Base-by-base conservation (phyloP, 2,797 vertebrate genomes). In the Fistularia tabacaria region DNA sequence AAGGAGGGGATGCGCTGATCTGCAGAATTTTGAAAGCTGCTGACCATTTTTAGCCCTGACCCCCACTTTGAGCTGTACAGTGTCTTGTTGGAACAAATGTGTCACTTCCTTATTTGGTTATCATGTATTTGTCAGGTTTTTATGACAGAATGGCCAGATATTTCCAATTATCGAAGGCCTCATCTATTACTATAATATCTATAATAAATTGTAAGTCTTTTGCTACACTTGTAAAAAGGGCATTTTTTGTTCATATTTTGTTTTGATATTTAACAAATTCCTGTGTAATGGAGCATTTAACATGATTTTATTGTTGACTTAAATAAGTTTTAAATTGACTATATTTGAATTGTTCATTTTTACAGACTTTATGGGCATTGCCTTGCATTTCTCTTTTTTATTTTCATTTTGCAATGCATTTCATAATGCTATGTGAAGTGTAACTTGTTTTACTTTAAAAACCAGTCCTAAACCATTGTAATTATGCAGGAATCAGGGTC, bases 201-300 rank as follows among this genome's bases (percentile, higher is more conserved):
- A 84, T 78, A 65, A 81, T 74, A 64, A 82, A 80, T 54, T 66
- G 70, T 66, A 77, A 71, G 76, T 88, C 77, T 87, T 90, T 90
- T 90, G 84, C 79, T 85, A 87, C 84, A 84, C 73, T 87, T 88
- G 84, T 89, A 78, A 57, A 81, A 87, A 83, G 69, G 83, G 64
- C 68, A 69, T 85, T 42, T 86, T 83, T 69, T 76, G 67, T 81
- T 84, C 76, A 69, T 66, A 82, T 68, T 85, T 88, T 87, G 67
- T 89, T 90, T 91, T 88, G 76, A 83, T 90, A 89, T 90, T 85
- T 81, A 84, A 89, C 81, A 73, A 81, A 87, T 88, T 89, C 87
- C 87, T 88, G 86, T 88, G 86, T 91, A 90, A 87, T 85, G 74
- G 73, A 76, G 61, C 82, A 81, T 83, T 81, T 79, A 76, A 71